Evolutionary conservation across 92 coral and sea anemone genomes (phyloP).

Genomic region (Bergia puertoricense): DNA sequence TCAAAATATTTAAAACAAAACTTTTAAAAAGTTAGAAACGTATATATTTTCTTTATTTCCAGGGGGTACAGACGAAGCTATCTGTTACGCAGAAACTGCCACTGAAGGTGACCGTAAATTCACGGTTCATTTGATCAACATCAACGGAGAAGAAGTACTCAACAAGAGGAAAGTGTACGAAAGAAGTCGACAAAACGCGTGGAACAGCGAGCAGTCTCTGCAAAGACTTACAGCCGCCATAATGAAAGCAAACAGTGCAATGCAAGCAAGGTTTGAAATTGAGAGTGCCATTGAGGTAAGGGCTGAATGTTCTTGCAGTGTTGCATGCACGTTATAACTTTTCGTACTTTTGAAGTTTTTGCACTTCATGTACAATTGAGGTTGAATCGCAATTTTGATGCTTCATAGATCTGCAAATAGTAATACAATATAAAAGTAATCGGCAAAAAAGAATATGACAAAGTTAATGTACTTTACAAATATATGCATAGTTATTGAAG

Average conservation of each 20-base stretch:
- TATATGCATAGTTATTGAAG: too few relatives aligned
- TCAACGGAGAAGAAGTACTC: constrained; percentile 65
- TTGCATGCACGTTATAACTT: background rate
- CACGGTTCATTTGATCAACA: constrained; percentile 63
- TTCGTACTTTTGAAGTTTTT: too few relatives aligned
- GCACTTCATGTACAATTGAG: too few relatives aligned
- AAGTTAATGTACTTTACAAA: too few relatives aligned
- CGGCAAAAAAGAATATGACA: too few relatives aligned
- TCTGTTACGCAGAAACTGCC: constrained; percentile 71
- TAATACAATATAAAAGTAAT: too few relatives aligned
- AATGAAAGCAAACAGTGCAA: constrained; percentile 52
- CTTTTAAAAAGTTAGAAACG: too few relatives aligned
- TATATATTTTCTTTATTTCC: too few relatives aligned
- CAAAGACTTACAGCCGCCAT: constrained; percentile 50
- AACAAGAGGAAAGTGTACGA: constrained; percentile 68
- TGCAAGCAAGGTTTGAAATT: constrained; percentile 35
- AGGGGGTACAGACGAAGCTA: constrained; percentile 69
- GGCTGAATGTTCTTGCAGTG: background rate
- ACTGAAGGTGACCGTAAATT: constrained; percentile 61
- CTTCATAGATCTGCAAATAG: too few relatives aligned
- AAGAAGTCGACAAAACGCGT: constrained; percentile 62
- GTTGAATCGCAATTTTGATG: too few relatives aligned
- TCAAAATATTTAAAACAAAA: too few relatives aligned
- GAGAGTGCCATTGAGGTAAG: constrained; percentile 56
- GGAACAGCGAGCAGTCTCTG: constrained; percentile 62